Percentiles rank a stretch among this genome's conserved stretches.
Evolutionary conservation across 2,113 vertebrate species (phyloP).

Genomic region (Hepsetus odoe): DNA sequence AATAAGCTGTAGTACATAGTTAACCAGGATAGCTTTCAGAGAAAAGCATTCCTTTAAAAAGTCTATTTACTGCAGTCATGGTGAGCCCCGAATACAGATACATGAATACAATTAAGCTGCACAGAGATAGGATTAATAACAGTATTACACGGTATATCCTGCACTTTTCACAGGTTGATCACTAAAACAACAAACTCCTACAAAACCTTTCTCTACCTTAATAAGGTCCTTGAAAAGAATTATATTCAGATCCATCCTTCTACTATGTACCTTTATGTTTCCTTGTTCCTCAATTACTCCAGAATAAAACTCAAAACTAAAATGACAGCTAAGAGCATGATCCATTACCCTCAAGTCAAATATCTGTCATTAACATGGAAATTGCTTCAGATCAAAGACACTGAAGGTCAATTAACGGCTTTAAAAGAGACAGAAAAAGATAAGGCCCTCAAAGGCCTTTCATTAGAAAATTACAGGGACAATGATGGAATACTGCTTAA

Average conservation of each 20-base stretch:
- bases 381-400: conserved; percentile 43
- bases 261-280: background rate
- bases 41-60: background rate
- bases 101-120: background rate
- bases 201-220: no score
- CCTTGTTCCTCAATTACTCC: background rate
- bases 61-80: background rate
- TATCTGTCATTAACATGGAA: conserved; percentile 41
- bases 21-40: background rate
- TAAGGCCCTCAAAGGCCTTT: conserved; percentile 39
- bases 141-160: background rate
- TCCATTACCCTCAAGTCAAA: conserved; percentile 35
- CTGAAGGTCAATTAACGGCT: conserved; percentile 44
- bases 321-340: background rate
- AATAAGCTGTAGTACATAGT: background rate
- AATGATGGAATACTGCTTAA: background rate
- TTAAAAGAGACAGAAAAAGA: conserved; percentile 35
- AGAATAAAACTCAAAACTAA: background rate
- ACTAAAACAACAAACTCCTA: no score
- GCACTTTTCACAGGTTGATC: no score
- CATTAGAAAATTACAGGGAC: conserved; percentile 31
- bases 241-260: background rate
- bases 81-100: background rate
- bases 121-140: no score
- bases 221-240: no score